These are phyloP conservation scores for Andrena dorsata DNA, from an alignment of 2,888 invertebrate species.

Conservation along the genomic window DNA sequence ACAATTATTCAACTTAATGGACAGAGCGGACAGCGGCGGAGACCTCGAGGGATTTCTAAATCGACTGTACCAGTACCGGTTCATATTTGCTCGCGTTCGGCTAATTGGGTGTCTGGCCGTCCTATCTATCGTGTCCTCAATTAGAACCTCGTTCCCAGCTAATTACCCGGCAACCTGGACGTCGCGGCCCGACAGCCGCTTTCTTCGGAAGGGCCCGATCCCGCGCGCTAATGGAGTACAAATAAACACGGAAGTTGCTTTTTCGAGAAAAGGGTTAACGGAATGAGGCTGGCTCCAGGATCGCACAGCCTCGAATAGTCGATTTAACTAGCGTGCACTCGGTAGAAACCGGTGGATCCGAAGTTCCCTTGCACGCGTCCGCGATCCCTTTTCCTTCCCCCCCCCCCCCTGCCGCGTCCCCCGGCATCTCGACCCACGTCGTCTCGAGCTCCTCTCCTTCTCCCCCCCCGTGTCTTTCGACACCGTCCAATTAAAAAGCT, in stretches of 20 bases:
- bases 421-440: background rate
- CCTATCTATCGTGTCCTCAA: constrained; percentile 59
- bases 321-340: background rate
- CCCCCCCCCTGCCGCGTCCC: too few relatives aligned
- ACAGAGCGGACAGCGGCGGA: background rate
- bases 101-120: constrained; percentile 65
- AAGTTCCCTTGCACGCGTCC: constrained; percentile 35
- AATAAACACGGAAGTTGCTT: constrained; percentile 41
- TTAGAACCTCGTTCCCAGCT: constrained; percentile 66
- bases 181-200: constrained; percentile 11
- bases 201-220: constrained; percentile 45
- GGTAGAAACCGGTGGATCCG: background rate
- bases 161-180: constrained; percentile 58
- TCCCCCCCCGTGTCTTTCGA: constrained; percentile 50
- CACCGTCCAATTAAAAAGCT: constrained; percentile 67
- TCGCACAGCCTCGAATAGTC: background rate
- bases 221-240: constrained; percentile 54
- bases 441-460: background rate
- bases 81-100: constrained; percentile 45
- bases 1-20: constrained; percentile 51
- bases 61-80: constrained; percentile 23
- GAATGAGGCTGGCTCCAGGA: background rate
- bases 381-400: constrained; percentile 12
- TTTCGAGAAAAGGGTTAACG: constrained; percentile 20
- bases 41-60: constrained; percentile 44